Conservation (phyloP, 2,113 vertebrate genomes). For the Plestiodon gilberti region DNA sequence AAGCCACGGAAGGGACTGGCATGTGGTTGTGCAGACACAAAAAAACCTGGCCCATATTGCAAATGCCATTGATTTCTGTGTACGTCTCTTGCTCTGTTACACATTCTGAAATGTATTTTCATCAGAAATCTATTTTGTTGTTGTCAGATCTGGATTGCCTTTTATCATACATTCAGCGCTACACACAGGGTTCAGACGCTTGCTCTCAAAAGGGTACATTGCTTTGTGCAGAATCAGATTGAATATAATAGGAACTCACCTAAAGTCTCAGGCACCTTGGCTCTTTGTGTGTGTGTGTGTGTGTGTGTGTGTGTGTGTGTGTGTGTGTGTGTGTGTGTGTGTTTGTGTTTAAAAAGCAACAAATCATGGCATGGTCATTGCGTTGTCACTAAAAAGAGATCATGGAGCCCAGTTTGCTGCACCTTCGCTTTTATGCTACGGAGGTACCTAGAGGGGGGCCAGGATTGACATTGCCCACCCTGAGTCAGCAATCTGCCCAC, state of each 20-base stretch:
- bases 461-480: too few relatives aligned
- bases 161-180: neutral
- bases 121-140: neutral
- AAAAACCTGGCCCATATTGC: neutral
- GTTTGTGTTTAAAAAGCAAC: neutral
- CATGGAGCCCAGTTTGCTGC: neutral
- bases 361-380: neutral
- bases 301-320: neutral
- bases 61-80: neutral
- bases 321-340: neutral
- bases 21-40: neutral
- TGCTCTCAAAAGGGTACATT: neutral
- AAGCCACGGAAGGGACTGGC: too few relatives aligned
- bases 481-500: too few relatives aligned
- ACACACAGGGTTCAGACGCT: neutral
- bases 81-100: neutral
- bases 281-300: neutral
- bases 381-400: neutral
- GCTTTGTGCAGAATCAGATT: neutral
- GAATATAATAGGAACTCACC: neutral
- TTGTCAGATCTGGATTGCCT: neutral
- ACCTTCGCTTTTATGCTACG: neutral
- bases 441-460: too few relatives aligned
- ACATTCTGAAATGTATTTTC: neutral
- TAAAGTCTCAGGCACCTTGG: neutral